These are phyloP conservation scores for Digitonthophagus gazella DNA, from an alignment of 2,888 invertebrate genomes.

Conservation along the genomic window DNA sequence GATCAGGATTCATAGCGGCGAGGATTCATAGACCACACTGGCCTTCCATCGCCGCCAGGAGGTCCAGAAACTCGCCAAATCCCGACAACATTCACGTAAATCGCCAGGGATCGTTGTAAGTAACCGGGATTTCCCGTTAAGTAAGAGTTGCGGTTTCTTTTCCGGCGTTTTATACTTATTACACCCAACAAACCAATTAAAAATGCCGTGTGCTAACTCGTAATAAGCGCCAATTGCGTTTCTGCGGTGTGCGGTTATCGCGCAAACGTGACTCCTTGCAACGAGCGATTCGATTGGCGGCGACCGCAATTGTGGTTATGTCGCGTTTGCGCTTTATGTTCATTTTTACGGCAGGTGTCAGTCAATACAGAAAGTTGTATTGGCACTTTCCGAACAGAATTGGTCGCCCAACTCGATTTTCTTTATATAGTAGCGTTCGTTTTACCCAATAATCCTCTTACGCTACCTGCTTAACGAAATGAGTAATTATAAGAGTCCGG, in stretches of 20 bases:
- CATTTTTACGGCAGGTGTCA: neutral
- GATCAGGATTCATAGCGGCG: slow-evolving; percentile 38
- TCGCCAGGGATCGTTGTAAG: slow-evolving; percentile 51
- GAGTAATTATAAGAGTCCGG: neutral
- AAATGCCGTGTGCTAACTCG: neutral
- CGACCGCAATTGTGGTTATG: neutral
- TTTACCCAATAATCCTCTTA: neutral
- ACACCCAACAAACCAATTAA: neutral
- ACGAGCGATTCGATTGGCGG: neutral
- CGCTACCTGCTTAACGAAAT: neutral
- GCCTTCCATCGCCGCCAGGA: slow-evolving; percentile 45
- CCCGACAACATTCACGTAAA: slow-evolving; percentile 45
- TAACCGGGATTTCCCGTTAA: slow-evolving; percentile 18
- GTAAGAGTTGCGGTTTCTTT: neutral
- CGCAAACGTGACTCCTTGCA: neutral
- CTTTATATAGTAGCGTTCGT: neutral
- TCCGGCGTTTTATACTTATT: neutral
- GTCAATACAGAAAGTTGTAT: neutral
- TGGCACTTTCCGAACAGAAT: too few species aligned
- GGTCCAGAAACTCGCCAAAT: slow-evolving; percentile 44
- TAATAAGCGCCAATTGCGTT: neutral
- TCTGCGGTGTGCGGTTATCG: neutral
- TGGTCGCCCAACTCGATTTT: too few species aligned
- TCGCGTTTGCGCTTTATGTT: neutral
- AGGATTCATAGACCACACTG: slow-evolving; percentile 48